phyloP scores from a whole-genome alignment of 2,888 invertebrate genomes.

The Himalopsyche tibetana region DNA sequence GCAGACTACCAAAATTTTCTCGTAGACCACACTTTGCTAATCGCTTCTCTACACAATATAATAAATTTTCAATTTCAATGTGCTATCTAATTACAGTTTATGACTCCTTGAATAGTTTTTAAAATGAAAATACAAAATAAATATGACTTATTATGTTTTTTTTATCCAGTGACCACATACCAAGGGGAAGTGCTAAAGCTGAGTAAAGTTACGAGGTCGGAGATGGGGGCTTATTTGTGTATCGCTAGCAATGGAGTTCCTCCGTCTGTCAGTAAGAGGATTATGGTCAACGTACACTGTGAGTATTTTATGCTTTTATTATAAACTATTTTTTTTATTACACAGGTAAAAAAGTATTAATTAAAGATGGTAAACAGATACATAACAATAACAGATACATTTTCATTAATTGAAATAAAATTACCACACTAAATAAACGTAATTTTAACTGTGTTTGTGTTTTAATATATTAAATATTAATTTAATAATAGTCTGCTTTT shows the following conservation, averaged over 20 bases:
- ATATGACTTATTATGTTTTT: constrained; percentile 45
- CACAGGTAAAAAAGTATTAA: background rate
- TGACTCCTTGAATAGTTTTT: too few species aligned
- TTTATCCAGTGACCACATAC: constrained; percentile 79
- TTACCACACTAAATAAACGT: too few species aligned
- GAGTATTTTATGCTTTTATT: constrained; percentile 72
- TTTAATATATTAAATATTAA: too few species aligned
- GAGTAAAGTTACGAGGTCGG: constrained; percentile 88
- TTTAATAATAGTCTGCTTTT: too few species aligned
- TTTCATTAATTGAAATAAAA: too few species aligned
- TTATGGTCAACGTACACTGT: constrained; percentile 93
- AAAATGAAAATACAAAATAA: too few species aligned
- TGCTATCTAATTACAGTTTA: too few species aligned
- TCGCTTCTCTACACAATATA: too few species aligned
- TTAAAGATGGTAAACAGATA: background rate
- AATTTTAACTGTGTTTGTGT: too few species aligned
- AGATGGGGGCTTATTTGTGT: constrained; percentile 94
- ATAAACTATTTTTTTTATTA: constrained; percentile 41
- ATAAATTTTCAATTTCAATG: too few species aligned
- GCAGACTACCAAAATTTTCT: too few species aligned
- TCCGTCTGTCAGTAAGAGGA: constrained; percentile 92
- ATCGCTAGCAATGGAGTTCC: constrained; percentile 93
- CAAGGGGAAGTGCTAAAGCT: constrained; percentile 87
- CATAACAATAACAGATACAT: too few species aligned
- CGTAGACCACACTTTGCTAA: background rate